Evolutionary conservation across 2,888 invertebrate species (phyloP), one percentile per base, ranked within the genome.

Genomic region (Megamerina dolium): DNA sequence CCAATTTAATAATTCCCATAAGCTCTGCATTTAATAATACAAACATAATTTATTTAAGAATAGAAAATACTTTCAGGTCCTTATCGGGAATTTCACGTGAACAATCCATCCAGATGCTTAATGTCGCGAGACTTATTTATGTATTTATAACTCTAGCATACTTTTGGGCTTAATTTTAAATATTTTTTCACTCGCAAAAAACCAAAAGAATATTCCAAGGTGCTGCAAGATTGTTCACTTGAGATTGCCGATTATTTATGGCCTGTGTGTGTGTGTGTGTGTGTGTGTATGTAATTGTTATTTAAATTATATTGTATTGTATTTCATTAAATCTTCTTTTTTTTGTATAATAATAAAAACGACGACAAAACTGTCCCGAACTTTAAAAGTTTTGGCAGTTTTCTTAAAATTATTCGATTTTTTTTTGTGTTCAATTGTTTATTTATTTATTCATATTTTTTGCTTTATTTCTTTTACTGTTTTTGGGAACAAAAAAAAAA

Each of bases 321-420:
- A 36, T 30, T 36, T 19, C 17, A 20, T 36, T n/a, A n/a, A n/a
- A n/a, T n/a, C n/a, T n/a, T n/a, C n/a, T n/a, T n/a, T n/a, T 19
- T 17, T 41, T 14, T 35, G 34, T 34, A 31, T 21, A 33, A 16
- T 23, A 12, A 36, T n/a, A 23, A 16, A 26, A 43, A 38, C 33
- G 23, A 23, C 43, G 38, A 43, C 43, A 39, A 36, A 53, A 55
- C 59, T 60, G 61, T 58, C 61, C 59, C 56, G 61, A 62, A 64
- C 63, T 64, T 64, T 65, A 55, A 54, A 65, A 66, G 63, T 64
- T 66, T 63, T 64, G 63, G 66, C 66, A 64, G 63, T 65, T 56
- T 53, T 54, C 53, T 57, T 45, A 49, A 55, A 54, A 47, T 53
- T 53, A 55, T 56, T 46, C 48, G 18, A 38, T 44, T 44, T 40